Base-by-base conservation (phyloP, 2,797 vertebrate genomes). In the Sebastes baramenuke region DNA sequence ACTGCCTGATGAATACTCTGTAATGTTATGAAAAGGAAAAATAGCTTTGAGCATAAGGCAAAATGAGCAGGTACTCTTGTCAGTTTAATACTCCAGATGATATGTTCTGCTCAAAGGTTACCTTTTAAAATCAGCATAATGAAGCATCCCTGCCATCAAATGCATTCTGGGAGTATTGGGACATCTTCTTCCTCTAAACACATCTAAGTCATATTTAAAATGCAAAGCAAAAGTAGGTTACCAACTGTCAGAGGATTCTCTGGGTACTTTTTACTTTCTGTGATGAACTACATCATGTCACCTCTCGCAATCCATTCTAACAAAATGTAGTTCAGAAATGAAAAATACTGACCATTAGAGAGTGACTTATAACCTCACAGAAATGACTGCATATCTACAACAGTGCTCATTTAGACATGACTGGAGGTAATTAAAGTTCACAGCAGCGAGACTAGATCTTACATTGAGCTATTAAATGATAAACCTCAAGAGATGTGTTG, bases 131-230 rank as follows among this genome's bases (percentile, higher is more conserved):
- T 74, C 27, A 59, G 27, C 27, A 78, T 66, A 54, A 84, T 75
- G 52, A 89, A 58, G 54, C 25, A 74, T 68, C 59, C 30, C 30
- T 71, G 36, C 64, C 69, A 66, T 78, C 70, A 89, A 77, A 81
- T 58, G 20, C 22, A 59, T 75, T 67, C 56, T 67, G 38, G 30
- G 68, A 56, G 38, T 38, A 72, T 24, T 49, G 67, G 62, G 75
- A 80, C 54, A 25, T 46, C 4, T 52, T 61, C 58, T 67, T 24
- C 34, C 55, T 84, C 46, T 38, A 14, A 73, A 78, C 25, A 38
- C 58, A 70, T 78, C 52, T 46, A 29, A 67, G 30, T 46, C 29
- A 6, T 34, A 67, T 88, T 85, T 79, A 34, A 86, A 87, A 83
- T 75, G 55, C 69, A 79, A 61, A 68, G 22, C 14, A 64, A 77